These are phyloP conservation scores for Scaptodrosophila latifasciaeformis DNA, from an alignment of 2,888 invertebrate genomes.

Conservation along the genomic window DNA sequence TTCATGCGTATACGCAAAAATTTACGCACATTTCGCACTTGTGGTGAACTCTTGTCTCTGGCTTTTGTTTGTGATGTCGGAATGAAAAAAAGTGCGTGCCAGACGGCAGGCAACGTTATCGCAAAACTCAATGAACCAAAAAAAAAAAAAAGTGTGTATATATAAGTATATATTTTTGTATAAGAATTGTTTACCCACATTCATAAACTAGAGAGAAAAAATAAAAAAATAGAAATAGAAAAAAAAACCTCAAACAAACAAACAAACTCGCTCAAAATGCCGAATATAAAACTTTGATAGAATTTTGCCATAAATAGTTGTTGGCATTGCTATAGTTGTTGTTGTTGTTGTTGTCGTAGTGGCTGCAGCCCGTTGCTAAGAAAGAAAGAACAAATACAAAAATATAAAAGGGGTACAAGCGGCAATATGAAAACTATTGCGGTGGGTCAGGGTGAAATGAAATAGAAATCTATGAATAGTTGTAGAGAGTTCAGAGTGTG, in stretches of 20 bases:
- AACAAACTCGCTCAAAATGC: constrained; percentile 33
- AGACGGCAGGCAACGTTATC: constrained; percentile 26
- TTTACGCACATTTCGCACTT: background rate
- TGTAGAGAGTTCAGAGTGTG: constrained; percentile 3
- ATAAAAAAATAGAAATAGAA: constrained; percentile 14
- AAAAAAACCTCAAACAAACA: constrained; percentile 21
- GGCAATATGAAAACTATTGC: constrained; percentile 60
- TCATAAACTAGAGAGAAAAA: constrained; percentile 7
- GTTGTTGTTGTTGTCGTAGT: no score
- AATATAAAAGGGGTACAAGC: constrained; percentile 1
- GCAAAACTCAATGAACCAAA: constrained; percentile 50
- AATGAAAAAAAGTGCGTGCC: constrained; percentile 48
- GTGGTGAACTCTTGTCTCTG: constrained; percentile 24
- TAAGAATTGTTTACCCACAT: no score
- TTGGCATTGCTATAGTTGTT: constrained; percentile 16
- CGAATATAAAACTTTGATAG: constrained; percentile 9
- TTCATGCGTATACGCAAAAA: constrained; percentile 7
- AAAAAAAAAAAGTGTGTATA: constrained; percentile 29
- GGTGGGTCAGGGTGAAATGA: constrained; percentile 67
- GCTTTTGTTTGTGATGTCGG: constrained; percentile 14
- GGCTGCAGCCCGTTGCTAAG: background rate
- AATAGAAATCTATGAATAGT: constrained; percentile 66
- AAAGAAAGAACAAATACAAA: no score
- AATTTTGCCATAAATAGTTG: constrained; percentile 63
- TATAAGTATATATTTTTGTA: no score